Percentiles rank a stretch among this genome's conserved stretches.
phyloP scores from a whole-genome alignment of 2,797 vertebrate species.

The Characodon lateralis region DNA sequence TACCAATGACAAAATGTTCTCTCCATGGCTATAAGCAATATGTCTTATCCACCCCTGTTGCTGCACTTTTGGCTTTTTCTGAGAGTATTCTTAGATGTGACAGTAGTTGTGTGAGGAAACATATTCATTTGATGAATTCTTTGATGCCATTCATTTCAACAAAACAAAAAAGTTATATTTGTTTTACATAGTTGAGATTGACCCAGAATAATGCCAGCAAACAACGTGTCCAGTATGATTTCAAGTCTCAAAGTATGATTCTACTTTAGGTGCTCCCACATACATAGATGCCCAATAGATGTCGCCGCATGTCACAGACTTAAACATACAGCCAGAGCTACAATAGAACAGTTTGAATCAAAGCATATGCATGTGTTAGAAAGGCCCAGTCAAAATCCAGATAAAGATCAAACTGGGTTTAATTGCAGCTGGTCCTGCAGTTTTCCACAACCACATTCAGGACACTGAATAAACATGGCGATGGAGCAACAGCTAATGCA shows the following conservation, averaged over 20 bases:
- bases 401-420: background rate
- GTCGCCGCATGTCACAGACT: background rate
- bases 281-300: background rate
- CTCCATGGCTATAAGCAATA: background rate
- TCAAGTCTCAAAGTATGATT: background rate
- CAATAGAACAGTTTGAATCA: background rate
- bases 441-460: background rate
- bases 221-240: background rate
- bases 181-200: background rate
- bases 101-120: background rate
- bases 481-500: background rate
- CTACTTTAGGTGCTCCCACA: background rate
- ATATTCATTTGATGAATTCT: background rate
- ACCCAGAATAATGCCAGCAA: background rate
- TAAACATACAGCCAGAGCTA: background rate
- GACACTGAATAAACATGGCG: background rate
- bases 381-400: background rate
- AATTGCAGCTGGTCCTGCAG: slow-evolving; percentile 2
- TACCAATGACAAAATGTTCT: background rate
- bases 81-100: background rate
- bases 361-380: background rate
- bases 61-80: background rate
- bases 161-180: background rate
- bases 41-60: background rate
- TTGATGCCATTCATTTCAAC: background rate